phyloP scores from a whole-genome alignment of 2,797 vertebrate genomes.

The Pangasius macronema region DNA sequence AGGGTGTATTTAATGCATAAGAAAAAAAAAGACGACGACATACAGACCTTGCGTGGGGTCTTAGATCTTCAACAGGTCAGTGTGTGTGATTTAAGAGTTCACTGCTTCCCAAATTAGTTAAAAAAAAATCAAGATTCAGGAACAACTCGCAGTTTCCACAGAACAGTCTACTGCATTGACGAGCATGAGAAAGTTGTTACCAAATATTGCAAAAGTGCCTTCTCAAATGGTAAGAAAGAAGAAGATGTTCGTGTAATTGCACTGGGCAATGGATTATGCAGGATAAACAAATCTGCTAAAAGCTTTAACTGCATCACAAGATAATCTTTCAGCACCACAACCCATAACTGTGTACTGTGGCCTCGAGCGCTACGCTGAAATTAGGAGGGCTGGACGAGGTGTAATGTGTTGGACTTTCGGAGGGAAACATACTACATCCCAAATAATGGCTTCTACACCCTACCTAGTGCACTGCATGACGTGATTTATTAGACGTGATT shows the following conservation, averaged over 20 bases:
- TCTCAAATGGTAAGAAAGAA: not conserved
- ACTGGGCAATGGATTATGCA: not conserved
- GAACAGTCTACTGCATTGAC: not conserved
- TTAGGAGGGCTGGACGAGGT: no score
- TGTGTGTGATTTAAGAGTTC: not conserved
- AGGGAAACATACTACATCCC: not conserved
- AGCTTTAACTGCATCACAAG: not conserved
- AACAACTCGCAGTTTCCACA: not conserved
- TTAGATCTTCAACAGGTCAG: not conserved
- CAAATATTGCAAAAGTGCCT: not conserved
- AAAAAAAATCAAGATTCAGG: not conserved
- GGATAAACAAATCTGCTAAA: not conserved
- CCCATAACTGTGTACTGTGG: no score
- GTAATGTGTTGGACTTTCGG: no score
- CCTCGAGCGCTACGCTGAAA: no score
- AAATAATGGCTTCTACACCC: not conserved
- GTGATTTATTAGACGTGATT: not conserved
- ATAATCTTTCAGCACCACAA: not conserved
- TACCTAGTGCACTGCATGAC: not conserved
- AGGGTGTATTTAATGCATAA: not conserved
- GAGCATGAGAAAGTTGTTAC: no score
- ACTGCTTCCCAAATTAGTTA: not conserved
- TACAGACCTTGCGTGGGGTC: not conserved
- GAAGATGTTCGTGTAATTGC: not conserved
- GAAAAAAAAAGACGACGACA: not conserved